These are phyloP conservation scores for Empis stercorea DNA, from an alignment of 2,888 invertebrate species.

Conservation along the genomic window DNA sequence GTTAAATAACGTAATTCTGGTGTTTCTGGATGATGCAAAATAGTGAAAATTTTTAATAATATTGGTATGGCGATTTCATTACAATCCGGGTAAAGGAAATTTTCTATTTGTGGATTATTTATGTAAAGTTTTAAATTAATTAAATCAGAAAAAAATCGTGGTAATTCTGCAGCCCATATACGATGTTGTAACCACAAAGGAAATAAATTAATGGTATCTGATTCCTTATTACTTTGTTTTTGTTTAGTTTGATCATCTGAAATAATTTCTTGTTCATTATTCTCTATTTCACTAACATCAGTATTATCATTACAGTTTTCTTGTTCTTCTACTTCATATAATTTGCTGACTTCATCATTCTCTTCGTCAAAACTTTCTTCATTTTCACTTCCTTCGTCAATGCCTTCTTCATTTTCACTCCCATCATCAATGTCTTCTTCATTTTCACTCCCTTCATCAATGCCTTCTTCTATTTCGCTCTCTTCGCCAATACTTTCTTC, in stretches of 20 bases:
- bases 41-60: slow-evolving; percentile 43
- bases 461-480: neutral
- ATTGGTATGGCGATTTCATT: slow-evolving; percentile 48
- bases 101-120: slow-evolving; percentile 59
- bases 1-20: slow-evolving; percentile 28
- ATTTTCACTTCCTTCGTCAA: too few relatives aligned
- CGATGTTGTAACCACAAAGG: slow-evolving; percentile 54
- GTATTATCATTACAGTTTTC: neutral
- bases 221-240: too few relatives aligned
- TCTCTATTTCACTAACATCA: slow-evolving; percentile 9
- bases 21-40: slow-evolving; percentile 28
- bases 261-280: slow-evolving; percentile 9
- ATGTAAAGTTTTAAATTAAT: slow-evolving; percentile 50
- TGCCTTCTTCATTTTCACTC: neutral
- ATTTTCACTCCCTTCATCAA: slow-evolving; percentile 5
- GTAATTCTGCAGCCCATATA: slow-evolving; percentile 46
- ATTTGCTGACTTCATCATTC: too few relatives aligned
- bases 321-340: too few relatives aligned
- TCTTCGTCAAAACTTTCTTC: slow-evolving; percentile 14
- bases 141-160: slow-evolving; percentile 56
- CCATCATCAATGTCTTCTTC: slow-evolving; percentile 10
- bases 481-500: slow-evolving; percentile 6
- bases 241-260: slow-evolving; percentile 8
- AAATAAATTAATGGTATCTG: slow-evolving; percentile 14
- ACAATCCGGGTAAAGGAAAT: slow-evolving; percentile 46